Conservation (phyloP, 2,113 vertebrate genomes). For the Promerops cafer region DNA sequence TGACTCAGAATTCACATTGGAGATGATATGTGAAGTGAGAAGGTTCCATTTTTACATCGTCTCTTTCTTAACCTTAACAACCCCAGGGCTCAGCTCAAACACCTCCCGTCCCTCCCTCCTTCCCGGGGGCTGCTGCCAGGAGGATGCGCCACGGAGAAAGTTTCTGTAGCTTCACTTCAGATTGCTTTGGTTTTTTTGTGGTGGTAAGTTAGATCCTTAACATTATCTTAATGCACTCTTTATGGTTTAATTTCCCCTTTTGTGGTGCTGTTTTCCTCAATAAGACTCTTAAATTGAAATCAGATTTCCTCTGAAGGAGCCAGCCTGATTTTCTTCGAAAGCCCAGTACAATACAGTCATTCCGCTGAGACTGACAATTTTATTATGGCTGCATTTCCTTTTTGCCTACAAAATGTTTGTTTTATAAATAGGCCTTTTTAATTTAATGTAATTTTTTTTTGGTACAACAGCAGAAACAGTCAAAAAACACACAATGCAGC, state of each 20-base stretch:
- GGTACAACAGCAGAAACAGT: slow-evolving; percentile 3
- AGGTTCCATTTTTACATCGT: neutral
- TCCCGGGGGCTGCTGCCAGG: slow-evolving; percentile 1
- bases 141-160: neutral
- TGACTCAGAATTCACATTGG: neutral
- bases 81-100: neutral
- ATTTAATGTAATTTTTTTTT: slow-evolving; percentile 43
- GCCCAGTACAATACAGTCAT: slow-evolving; percentile 41
- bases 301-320: slow-evolving; percentile 71
- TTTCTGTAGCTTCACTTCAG: slow-evolving; percentile 51
- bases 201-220: slow-evolving; percentile 63
- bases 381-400: slow-evolving; percentile 37
- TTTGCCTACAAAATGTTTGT: slow-evolving; percentile 52
- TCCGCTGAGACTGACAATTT: slow-evolving; percentile 47
- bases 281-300: slow-evolving; percentile 75
- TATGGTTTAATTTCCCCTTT: slow-evolving; percentile 80
- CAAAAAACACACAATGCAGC: neutral
- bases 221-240: slow-evolving; percentile 75
- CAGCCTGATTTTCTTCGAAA: slow-evolving; percentile 63
- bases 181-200: slow-evolving; percentile 41
- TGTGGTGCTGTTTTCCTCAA: slow-evolving; percentile 64
- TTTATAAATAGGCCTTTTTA: slow-evolving; percentile 57
- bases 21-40: neutral
- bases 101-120: neutral
- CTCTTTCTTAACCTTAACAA: neutral